Conservation (phyloP, 2,888 invertebrate species). For the Creontiades dilutus region DNA sequence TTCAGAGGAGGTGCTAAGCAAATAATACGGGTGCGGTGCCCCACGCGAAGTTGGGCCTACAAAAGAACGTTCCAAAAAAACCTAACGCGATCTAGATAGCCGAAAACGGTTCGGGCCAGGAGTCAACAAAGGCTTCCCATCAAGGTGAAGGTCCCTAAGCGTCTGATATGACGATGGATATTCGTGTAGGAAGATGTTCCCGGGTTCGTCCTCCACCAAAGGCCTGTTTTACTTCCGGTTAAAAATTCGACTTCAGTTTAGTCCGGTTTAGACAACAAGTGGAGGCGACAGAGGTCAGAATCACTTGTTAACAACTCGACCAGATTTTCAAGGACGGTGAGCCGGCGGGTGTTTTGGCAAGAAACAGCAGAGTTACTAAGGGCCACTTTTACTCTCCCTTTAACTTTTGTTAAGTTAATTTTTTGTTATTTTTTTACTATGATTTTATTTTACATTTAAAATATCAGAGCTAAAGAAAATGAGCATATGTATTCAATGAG, state of each 20-base stretch:
- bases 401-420: too few relatives aligned
- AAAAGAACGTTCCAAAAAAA: conserved; percentile 13
- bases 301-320: too few relatives aligned
- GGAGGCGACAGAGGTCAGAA: too few relatives aligned
- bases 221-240: neutral
- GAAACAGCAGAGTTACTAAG: too few relatives aligned
- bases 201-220: conserved; percentile 6
- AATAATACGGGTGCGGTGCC: conserved; percentile 32
- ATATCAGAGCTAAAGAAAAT: too few relatives aligned
- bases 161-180: neutral
- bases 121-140: neutral
- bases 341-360: too few relatives aligned
- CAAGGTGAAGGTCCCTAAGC: conserved; percentile 15
- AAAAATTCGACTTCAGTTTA: neutral
- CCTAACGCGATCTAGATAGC: conserved; percentile 18
- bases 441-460: too few relatives aligned
- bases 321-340: too few relatives aligned
- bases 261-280: neutral
- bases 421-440: too few relatives aligned
- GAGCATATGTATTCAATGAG: too few relatives aligned
- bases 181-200: conserved; percentile 6
- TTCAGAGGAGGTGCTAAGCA: conserved; percentile 15
- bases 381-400: too few relatives aligned
- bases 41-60: conserved; percentile 1
- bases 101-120: conserved; percentile 6